These are phyloP conservation scores for Glaucopsyche alexis DNA, from an alignment of 2,888 invertebrate species.

Conservation along the genomic window DNA sequence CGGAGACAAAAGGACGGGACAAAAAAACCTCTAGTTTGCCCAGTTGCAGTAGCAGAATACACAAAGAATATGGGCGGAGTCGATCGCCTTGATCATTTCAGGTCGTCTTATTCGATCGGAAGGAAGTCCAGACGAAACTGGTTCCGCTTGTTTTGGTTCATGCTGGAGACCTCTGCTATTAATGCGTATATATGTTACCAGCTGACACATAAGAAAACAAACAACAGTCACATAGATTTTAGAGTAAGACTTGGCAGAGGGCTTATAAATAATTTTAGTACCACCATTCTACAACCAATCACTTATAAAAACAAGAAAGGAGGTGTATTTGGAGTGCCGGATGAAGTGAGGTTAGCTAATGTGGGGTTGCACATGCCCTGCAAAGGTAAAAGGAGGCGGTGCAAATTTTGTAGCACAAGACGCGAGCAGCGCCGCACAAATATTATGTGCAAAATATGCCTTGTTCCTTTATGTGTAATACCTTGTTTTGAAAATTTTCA, in stretches of 20 bases:
- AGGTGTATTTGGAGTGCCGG: no score
- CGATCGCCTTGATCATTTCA: no score
- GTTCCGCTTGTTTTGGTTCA: background rate
- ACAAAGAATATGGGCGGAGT: constrained; percentile 44
- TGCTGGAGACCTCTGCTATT: background rate
- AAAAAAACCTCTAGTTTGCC: background rate
- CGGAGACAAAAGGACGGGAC: constrained; percentile 12
- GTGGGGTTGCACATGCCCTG: background rate
- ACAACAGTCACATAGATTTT: background rate
- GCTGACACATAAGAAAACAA: background rate
- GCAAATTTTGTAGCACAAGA: background rate
- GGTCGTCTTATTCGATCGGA: no score
- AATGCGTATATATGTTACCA: background rate
- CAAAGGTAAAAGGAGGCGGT: background rate
- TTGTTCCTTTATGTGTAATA: background rate
- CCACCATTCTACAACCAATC: background rate
- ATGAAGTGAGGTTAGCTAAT: no score
- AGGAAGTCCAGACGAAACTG: no score
- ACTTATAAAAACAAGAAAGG: no score
- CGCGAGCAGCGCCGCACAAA: background rate
- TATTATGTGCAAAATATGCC: background rate
- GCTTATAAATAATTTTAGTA: background rate
- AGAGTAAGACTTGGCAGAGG: constrained; percentile 13
- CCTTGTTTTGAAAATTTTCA: background rate
- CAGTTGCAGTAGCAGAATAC: constrained; percentile 41